Evolutionary conservation across 2,888 invertebrate genomes (phyloP).

Genomic region (Seladonia tumulorum): DNA sequence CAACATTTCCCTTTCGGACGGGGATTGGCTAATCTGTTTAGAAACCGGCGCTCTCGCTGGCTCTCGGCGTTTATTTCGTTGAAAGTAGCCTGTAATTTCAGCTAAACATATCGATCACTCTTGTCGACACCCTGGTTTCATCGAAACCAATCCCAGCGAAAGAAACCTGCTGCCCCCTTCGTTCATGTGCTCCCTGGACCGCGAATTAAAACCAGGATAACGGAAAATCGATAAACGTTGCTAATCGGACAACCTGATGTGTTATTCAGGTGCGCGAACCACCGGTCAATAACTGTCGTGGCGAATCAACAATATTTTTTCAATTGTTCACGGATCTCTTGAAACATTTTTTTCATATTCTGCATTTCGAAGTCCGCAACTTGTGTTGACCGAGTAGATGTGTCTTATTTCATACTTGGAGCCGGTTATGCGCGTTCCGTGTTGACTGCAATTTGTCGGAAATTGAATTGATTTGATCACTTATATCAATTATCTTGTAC

Average conservation of each 20-base stretch:
- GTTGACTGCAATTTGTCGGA: background rate
- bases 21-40: conserved; percentile 14
- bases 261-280: background rate
- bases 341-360: background rate
- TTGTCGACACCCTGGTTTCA: conserved; percentile 47
- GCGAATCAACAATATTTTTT: background rate
- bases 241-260: conserved; percentile 16
- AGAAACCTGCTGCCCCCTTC: conserved; percentile 34
- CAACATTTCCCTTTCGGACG: background rate
- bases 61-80: background rate
- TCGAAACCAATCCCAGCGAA: conserved; percentile 41
- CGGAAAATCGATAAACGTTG: conserved; percentile 41
- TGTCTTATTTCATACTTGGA: background rate
- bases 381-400: background rate
- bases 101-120: conserved; percentile 53
- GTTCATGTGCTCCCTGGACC: conserved; percentile 26
- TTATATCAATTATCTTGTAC: background rate
- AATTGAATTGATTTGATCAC: background rate
- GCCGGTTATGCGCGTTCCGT: background rate
- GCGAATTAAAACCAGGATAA: conserved; percentile 36
- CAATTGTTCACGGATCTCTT: background rate
- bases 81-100: conserved; percentile 46
- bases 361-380: background rate
- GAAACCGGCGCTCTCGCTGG: conserved; percentile 5
- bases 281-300: background rate